Percentiles rank a stretch among this genome's conserved stretches.
These are phyloP conservation scores for Dendrolimus pini DNA, from an alignment of 2,888 invertebrate species.

Conservation along the genomic window DNA sequence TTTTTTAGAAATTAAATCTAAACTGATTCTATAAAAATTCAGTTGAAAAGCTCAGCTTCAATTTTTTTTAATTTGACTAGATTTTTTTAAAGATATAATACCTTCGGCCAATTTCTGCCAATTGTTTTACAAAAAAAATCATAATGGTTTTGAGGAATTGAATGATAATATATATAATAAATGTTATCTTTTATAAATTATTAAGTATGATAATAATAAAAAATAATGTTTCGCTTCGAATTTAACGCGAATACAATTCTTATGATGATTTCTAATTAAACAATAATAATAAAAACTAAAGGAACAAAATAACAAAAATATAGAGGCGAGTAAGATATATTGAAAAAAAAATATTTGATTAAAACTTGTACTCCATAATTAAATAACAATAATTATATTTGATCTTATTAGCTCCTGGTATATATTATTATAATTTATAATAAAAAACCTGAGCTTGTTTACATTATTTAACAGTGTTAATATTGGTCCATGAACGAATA, in stretches of 20 bases:
- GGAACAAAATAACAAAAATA: constrained; percentile 75
- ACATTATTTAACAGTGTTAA: constrained; percentile 38
- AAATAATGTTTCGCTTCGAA: constrained; percentile 45
- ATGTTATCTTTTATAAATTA: constrained; percentile 42
- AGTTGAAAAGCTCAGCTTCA: constrained; percentile 66
- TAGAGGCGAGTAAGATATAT: constrained; percentile 69
- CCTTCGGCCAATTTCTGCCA: constrained; percentile 45
- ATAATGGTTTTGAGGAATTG: constrained; percentile 62
- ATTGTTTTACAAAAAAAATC: constrained; percentile 24
- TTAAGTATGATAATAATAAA: constrained; percentile 39
- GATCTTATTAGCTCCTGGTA: constrained; percentile 66
- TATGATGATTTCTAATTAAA: constrained; percentile 53
- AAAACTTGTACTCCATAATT: constrained; percentile 76
- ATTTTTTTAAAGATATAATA: constrained; percentile 50
- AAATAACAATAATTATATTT: constrained; percentile 75
- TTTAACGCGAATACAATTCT: constrained; percentile 32
- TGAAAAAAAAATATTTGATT: constrained; percentile 69
- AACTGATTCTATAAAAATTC: constrained; percentile 44
- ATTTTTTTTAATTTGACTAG: constrained; percentile 70
- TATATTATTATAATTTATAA: constrained; percentile 41
- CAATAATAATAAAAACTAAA: constrained; percentile 73
- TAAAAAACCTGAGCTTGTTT: constrained; percentile 55
- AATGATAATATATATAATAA: constrained; percentile 54
- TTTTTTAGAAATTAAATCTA: constrained; percentile 60
- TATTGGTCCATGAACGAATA: constrained; percentile 12